These are phyloP conservation scores for Parthenolecanium corni DNA, from an alignment of 2,888 invertebrate species.

Conservation along the genomic window DNA sequence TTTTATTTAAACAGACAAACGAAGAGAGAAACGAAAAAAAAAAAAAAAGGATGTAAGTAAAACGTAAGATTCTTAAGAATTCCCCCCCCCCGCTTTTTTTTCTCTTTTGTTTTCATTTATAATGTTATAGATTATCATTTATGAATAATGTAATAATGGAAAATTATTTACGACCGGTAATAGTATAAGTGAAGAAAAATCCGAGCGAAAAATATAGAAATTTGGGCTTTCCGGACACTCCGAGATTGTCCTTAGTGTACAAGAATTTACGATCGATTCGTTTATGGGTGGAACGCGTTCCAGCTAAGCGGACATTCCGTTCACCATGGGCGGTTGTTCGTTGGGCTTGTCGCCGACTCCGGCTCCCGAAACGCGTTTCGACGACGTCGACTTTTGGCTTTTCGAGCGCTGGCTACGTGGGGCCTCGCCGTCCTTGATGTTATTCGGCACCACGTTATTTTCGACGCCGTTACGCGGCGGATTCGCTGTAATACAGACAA, in stretches of 20 bases:
- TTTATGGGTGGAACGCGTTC: not conserved
- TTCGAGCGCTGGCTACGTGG: constrained; percentile 24
- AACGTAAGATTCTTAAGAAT: no score
- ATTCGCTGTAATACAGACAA: constrained; percentile 1
- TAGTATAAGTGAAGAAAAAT: not conserved
- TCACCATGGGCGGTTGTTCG: constrained; percentile 26
- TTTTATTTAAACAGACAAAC: no score
- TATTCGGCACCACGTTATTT: constrained; percentile 9
- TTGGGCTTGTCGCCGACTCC: constrained; percentile 23
- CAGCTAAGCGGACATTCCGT: constrained; percentile 25
- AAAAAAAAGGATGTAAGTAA: no score
- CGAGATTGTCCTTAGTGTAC: not conserved
- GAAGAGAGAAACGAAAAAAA: no score
- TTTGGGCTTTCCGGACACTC: not conserved
- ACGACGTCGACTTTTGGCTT: constrained; percentile 14
- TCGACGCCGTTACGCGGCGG: constrained; percentile 8
- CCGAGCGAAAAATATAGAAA: not conserved
- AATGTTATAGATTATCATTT: no score
- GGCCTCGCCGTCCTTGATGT: constrained; percentile 23
- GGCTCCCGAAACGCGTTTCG: not conserved
- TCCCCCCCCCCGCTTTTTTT: no score
- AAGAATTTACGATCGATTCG: not conserved
- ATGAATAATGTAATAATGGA: no score
- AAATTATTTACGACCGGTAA: no score
- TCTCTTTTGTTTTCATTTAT: no score